Percentiles rank a stretch among this genome's conserved stretches.
These are phyloP conservation scores for Temnothorax curvispinosus DNA, from an alignment of 1,140 invertebrate genomes.

Conservation along the genomic window DNA sequence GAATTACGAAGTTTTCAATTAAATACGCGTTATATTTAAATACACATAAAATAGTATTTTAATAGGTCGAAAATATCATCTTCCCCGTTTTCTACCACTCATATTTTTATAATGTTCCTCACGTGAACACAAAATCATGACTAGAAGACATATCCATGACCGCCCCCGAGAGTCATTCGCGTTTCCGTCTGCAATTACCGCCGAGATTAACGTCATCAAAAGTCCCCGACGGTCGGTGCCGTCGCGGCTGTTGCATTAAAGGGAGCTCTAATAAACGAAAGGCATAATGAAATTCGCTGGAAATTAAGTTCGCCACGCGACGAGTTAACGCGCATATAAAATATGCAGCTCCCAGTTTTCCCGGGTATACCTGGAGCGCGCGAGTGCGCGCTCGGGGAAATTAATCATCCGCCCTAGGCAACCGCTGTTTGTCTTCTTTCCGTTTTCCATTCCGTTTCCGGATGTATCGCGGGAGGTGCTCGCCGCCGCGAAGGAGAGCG, in stretches of 20 bases:
- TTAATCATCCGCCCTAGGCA: constrained; percentile 70
- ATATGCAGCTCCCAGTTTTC: constrained; percentile 71
- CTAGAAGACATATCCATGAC: neutral
- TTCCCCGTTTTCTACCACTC: neutral
- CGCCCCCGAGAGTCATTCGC: constrained; percentile 20
- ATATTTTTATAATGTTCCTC: neutral
- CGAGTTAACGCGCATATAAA: constrained; percentile 78
- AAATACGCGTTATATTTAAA: neutral
- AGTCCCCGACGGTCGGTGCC: constrained; percentile 31
- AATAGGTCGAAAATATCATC: neutral
- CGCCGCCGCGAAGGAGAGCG: constrained; percentile 8
- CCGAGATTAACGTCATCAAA: constrained; percentile 36
- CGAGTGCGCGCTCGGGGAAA: constrained; percentile 62
- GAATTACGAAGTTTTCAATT: neutral
- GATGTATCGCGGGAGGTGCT: constrained; percentile 60
- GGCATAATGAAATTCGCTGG: constrained; percentile 76
- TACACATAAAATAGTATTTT: neutral
- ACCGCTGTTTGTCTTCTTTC: constrained; percentile 70
- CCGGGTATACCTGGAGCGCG: constrained; percentile 35
- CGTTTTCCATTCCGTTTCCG: constrained; percentile 67
- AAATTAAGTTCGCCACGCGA: constrained; percentile 79
- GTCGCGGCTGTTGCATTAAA: constrained; percentile 40
- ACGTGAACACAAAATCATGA: neutral
- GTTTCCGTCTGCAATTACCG: constrained; percentile 28
- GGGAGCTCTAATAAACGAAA: constrained; percentile 69